Percentiles rank a stretch among this genome's conserved stretches.
These are phyloP conservation scores for Drosophila ficusphila DNA, from an alignment of 1,140 invertebrate genomes.

Conservation along the genomic window DNA sequence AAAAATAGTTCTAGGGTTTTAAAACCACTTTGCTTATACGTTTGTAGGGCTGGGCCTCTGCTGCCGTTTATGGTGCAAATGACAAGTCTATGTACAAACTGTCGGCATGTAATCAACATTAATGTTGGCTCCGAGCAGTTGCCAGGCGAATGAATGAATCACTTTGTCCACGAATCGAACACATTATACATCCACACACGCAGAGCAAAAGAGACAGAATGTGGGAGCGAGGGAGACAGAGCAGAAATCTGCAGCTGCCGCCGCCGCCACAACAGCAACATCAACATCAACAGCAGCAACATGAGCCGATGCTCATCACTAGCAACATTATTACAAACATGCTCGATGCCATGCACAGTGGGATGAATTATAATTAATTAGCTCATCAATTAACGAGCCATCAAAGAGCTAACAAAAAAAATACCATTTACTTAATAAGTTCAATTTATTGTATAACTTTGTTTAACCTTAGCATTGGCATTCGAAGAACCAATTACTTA, in stretches of 20 bases:
- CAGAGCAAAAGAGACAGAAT: neutral
- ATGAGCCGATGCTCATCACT: slow-evolving; percentile 71
- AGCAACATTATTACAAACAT: slow-evolving; percentile 75
- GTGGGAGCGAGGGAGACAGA: slow-evolving; percentile 6
- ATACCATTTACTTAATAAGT: too few species aligned
- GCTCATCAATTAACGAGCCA: neutral
- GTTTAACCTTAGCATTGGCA: too few species aligned
- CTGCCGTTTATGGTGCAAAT: slow-evolving; percentile 48
- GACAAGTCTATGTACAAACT: slow-evolving; percentile 72
- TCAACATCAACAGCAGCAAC: slow-evolving; percentile 43
- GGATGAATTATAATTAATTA: neutral
- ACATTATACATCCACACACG: slow-evolving; percentile 22
- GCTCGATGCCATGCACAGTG: slow-evolving; percentile 42
- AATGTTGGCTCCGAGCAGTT: slow-evolving; percentile 63
- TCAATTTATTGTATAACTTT: too few species aligned
- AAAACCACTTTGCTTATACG: neutral
- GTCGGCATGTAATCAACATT: slow-evolving; percentile 75
- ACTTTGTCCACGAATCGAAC: slow-evolving; percentile 54
- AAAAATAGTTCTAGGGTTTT: too few species aligned
- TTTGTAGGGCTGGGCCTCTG: neutral
- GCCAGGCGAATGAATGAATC: slow-evolving; percentile 59
- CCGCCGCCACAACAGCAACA: slow-evolving; percentile 39
- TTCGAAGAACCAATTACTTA: too few species aligned
- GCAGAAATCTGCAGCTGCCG: slow-evolving; percentile 57
- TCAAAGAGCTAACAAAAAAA: neutral